A percentile compares a stretch with the other conserved stretches of the same genome.
Evolutionary conservation across 1,140 invertebrate genomes (phyloP).

Genomic region (Sitobion miscanthi): DNA sequence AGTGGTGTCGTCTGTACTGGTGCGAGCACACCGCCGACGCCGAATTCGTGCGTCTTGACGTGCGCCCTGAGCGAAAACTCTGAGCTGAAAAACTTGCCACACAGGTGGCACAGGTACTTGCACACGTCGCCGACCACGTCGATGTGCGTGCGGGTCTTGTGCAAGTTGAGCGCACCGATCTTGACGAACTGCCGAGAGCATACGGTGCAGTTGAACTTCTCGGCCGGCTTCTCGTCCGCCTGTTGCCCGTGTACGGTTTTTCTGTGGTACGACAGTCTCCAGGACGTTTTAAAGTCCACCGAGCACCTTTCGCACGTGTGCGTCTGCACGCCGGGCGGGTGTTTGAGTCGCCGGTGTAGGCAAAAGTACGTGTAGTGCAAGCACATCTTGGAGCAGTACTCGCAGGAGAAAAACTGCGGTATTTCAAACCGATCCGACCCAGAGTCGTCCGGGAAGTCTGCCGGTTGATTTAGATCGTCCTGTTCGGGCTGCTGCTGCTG

Average conservation of each 20-base stretch:
- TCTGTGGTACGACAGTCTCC: constrained; percentile 34
- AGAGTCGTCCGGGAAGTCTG: constrained; percentile 40
- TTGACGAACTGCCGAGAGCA: constrained; percentile 39
- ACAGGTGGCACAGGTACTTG: constrained; percentile 65
- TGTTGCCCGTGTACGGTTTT: background rate
- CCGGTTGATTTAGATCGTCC: constrained; percentile 36
- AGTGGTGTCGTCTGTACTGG: too few relatives aligned
- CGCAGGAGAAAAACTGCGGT: constrained; percentile 66
- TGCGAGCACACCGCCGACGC: constrained; percentile 54
- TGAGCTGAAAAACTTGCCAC: constrained; percentile 65
- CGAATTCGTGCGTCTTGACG: constrained; percentile 63
- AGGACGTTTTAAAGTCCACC: constrained; percentile 26
- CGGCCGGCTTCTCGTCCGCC: background rate
- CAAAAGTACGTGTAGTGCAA: constrained; percentile 63
- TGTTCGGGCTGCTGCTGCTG: background rate
- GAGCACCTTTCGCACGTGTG: background rate
- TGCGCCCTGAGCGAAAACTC: constrained; percentile 65
- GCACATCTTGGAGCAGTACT: constrained; percentile 59
- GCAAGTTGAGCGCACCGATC: constrained; percentile 40
- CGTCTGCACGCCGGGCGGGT: constrained; percentile 61
- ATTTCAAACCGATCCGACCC: constrained; percentile 64
- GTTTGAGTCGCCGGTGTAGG: constrained; percentile 65
- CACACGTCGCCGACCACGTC: background rate
- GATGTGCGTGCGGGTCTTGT: constrained; percentile 46
- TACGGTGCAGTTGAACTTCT: background rate